Conservation (phyloP, 2,888 invertebrate species). For the Rhagophthalmus giganteus region DNA sequence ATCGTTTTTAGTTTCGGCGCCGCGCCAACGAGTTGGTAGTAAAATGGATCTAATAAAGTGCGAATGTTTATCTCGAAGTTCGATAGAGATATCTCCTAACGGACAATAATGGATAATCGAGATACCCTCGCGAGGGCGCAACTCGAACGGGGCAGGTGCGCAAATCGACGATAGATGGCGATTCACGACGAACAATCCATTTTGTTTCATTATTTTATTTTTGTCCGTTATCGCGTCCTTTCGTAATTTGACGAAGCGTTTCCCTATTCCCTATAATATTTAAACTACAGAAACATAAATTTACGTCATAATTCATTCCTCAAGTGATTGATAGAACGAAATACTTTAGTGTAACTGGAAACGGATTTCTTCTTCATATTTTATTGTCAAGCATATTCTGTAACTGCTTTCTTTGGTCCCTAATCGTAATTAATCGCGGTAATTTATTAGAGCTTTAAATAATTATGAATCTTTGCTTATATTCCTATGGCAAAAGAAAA, state of each 20-base stretch:
- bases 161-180: neutral
- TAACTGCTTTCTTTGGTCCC: constrained; percentile 37
- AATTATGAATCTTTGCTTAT: constrained; percentile 34
- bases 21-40: neutral
- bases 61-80: neutral
- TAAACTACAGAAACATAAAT: neutral
- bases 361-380: constrained; percentile 30
- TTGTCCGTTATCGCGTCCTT: neutral
- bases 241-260: neutral
- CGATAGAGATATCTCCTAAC: no score
- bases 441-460: constrained; percentile 37
- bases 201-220: neutral
- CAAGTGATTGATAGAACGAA: constrained; percentile 2
- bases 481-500: constrained; percentile 10
- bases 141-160: no score
- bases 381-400: constrained; percentile 35
- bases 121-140: neutral
- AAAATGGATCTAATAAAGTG: neutral
- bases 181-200: neutral
- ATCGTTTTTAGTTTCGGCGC: no score
- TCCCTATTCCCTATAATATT: neutral
- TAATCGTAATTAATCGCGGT: constrained; percentile 41
- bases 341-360: constrained; percentile 12
- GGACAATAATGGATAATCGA: neutral
- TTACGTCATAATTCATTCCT: neutral